These are phyloP conservation scores for Mycogona germanica DNA, from an alignment of 2,888 invertebrate genomes.

Conservation along the genomic window DNA sequence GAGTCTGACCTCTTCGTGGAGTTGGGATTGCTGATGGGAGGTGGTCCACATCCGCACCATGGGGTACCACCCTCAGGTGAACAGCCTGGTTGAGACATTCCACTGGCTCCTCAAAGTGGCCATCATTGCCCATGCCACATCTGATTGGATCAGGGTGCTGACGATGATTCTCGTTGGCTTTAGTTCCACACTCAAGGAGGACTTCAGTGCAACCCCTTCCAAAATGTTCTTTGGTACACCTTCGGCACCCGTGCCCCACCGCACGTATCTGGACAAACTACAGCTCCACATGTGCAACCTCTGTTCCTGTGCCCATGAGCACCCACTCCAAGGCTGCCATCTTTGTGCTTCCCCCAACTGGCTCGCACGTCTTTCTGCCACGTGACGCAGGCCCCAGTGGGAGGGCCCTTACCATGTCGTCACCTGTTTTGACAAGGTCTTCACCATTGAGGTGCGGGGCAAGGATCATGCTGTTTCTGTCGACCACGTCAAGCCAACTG, in stretches of 20 bases:
- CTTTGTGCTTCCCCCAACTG: neutral
- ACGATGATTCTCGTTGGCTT: too few relatives aligned
- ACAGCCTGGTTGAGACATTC: too few relatives aligned
- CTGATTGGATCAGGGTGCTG: too few relatives aligned
- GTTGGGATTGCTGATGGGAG: too few relatives aligned
- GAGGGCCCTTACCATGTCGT: neutral
- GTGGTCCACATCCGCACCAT: too few relatives aligned
- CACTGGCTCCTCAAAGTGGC: too few relatives aligned
- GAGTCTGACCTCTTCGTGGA: too few relatives aligned
- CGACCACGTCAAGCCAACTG: neutral
- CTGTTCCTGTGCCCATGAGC: neutral
- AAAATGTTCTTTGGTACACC: neutral
- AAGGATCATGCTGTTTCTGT: neutral
- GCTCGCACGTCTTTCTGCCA: neutral
- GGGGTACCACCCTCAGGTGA: too few relatives aligned
- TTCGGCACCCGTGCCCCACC: too few relatives aligned
- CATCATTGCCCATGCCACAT: too few relatives aligned
- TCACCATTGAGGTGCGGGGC: neutral
- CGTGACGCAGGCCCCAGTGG: neutral
- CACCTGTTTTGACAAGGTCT: neutral
- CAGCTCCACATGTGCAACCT: neutral
- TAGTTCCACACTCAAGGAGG: too few relatives aligned
- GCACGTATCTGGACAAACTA: neutral
- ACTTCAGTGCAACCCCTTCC: too few relatives aligned
- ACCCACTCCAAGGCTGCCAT: neutral